Evolutionary conservation across 2,797 vertebrate species (phyloP).

Genomic region (Anguilla marmorata): DNA sequence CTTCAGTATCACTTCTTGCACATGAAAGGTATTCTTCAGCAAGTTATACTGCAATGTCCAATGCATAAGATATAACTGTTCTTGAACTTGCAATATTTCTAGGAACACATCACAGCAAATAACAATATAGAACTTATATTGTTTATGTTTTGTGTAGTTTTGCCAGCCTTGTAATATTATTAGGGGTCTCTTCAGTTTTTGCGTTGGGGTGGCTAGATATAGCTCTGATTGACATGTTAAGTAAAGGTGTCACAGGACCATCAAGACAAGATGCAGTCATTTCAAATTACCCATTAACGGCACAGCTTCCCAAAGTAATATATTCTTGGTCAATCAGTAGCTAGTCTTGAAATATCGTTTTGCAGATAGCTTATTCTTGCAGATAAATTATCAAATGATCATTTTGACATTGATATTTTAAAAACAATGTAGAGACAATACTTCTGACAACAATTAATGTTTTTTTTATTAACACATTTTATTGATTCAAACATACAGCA

Average conservation of each 20-base stretch:
- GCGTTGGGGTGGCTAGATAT: not conserved
- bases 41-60: not conserved
- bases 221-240: not conserved
- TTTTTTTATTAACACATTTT: constrained; percentile 1
- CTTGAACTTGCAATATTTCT: not conserved
- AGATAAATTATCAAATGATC: not conserved
- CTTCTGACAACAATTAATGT: not conserved
- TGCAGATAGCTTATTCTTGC: not conserved
- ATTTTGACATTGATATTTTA: not conserved
- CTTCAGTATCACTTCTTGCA: not conserved
- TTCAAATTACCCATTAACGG: not conserved
- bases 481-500: not conserved
- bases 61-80: not conserved
- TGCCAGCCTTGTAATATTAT: no score
- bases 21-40: not conserved
- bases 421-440: not conserved
- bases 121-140: not conserved
- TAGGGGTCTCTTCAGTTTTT: not conserved
- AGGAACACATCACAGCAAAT: not conserved
- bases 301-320: not conserved
- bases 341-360: not conserved
- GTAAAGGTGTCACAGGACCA: not conserved
- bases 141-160: not conserved
- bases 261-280: not conserved
- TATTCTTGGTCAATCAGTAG: not conserved